phyloP scores from a whole-genome alignment of 2,888 invertebrate genomes.

The Andrena fulva region DNA sequence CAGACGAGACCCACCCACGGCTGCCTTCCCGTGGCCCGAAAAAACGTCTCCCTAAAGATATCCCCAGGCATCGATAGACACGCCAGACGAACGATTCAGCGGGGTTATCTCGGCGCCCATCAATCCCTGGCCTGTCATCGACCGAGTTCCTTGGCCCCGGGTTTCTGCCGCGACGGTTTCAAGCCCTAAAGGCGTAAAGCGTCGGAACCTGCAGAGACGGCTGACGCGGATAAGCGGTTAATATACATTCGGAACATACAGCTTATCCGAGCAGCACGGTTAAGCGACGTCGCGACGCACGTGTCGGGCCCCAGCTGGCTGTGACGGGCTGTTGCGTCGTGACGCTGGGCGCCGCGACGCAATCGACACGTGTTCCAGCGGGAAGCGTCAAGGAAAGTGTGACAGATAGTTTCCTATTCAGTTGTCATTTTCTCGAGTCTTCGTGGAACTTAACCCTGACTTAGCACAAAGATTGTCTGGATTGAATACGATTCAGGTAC shows the following conservation, averaged over 20 bases:
- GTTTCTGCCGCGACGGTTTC: background rate
- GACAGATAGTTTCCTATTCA: too few species aligned
- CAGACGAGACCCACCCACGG: too few species aligned
- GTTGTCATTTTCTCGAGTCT: too few species aligned
- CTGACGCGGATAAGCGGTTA: slow-evolving; percentile 40
- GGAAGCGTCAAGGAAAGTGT: too few species aligned
- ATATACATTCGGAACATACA: slow-evolving; percentile 42
- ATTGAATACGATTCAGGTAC: too few species aligned
- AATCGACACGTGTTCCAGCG: slow-evolving; percentile 3
- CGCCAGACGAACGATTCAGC: background rate
- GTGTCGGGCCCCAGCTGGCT: slow-evolving; percentile 35
- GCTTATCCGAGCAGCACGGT: slow-evolving; percentile 24
- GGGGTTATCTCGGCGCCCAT: slow-evolving; percentile 17
- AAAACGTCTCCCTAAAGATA: background rate
- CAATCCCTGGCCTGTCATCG: slow-evolving; percentile 38
- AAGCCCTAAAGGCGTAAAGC: slow-evolving; percentile 25
- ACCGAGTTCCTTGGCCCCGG: slow-evolving; percentile 16
- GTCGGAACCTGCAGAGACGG: slow-evolving; percentile 24
- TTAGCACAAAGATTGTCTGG: too few species aligned
- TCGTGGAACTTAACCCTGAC: too few species aligned
- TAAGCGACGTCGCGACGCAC: slow-evolving; percentile 42
- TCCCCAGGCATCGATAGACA: background rate
- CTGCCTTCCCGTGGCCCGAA: background rate
- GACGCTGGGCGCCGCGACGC: slow-evolving; percentile 22
- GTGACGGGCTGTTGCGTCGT: slow-evolving; percentile 16